Percentiles rank a stretch among this genome's conserved stretches.
phyloP scores from a whole-genome alignment of 2,113 vertebrate species.

The Oncorhynchus mykiss region DNA sequence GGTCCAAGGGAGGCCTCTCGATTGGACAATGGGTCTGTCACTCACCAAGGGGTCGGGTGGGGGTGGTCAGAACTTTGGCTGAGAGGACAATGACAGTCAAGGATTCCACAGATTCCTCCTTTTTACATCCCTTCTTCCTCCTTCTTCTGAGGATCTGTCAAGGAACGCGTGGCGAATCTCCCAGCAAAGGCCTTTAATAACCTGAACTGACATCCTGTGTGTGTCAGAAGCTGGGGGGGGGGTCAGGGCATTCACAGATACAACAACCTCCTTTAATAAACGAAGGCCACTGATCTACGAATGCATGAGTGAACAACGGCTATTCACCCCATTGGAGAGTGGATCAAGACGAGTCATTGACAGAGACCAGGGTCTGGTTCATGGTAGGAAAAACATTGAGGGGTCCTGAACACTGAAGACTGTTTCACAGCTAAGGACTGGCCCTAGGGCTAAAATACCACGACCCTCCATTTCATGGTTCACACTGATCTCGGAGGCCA shows the following conservation, averaged over 20 bases:
- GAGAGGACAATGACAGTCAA: slow-evolving; percentile 49
- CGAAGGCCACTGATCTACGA: slow-evolving; percentile 49
- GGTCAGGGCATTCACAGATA: slow-evolving; percentile 34
- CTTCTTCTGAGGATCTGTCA: slow-evolving; percentile 25
- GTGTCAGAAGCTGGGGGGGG: slow-evolving; percentile 29
- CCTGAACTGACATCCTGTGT: slow-evolving; percentile 66
- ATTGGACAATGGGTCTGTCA: slow-evolving; percentile 58
- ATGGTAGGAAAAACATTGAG: slow-evolving; percentile 62
- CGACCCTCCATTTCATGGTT: slow-evolving; percentile 16
- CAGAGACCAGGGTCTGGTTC: slow-evolving; percentile 64
- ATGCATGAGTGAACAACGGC: slow-evolving; percentile 41
- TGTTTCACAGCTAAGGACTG: slow-evolving; percentile 59
- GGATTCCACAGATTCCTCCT: slow-evolving; percentile 40
- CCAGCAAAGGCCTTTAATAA: slow-evolving; percentile 58
- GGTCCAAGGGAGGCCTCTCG: slow-evolving; percentile 45
- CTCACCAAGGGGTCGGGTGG: slow-evolving; percentile 57
- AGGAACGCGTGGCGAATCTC: slow-evolving; percentile 76
- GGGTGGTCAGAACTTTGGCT: slow-evolving; percentile 59
- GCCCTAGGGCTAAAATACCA: slow-evolving; percentile 63
- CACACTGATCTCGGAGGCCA: slow-evolving; percentile 49
- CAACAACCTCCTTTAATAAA: slow-evolving; percentile 48
- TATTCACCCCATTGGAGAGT: slow-evolving; percentile 55
- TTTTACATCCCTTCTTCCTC: slow-evolving; percentile 17
- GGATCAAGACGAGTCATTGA: slow-evolving; percentile 74
- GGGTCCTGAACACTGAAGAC: slow-evolving; percentile 49